Conservation (phyloP, 2,797 vertebrate species). For the Nannoperca obscura region DNA sequence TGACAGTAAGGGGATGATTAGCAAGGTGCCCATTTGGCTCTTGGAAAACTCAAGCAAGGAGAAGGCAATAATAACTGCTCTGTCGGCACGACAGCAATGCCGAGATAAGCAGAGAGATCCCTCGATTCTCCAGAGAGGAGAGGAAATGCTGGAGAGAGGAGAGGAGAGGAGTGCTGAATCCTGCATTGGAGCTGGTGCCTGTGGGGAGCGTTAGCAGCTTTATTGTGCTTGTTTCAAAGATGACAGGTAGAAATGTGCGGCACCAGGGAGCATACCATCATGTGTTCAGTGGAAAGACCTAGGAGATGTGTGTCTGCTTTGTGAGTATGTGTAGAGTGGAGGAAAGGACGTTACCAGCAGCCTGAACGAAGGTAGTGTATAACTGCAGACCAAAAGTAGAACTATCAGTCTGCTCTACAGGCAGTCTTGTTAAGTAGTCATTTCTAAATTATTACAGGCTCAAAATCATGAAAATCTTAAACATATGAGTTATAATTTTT, state of each 20-base stretch:
- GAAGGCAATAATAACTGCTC: conserved; percentile 49
- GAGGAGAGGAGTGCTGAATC: conserved; percentile 24
- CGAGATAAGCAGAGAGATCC: conserved; percentile 56
- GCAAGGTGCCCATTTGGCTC: conserved; percentile 47
- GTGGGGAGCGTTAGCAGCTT: conserved; percentile 37
- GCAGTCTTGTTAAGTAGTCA: background rate
- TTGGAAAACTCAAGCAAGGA: conserved; percentile 25
- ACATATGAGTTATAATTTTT: background rate
- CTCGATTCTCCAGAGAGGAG: conserved; percentile 32
- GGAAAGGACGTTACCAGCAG: conserved; percentile 63
- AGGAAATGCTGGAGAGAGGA: conserved; percentile 32
- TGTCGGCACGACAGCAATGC: conserved; percentile 52
- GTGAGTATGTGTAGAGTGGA: conserved; percentile 30
- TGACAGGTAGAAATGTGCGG: conserved; percentile 47
- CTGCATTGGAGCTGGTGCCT: conserved; percentile 29
- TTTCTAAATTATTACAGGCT: background rate
- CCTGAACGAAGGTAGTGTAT: conserved; percentile 26
- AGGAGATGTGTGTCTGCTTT: conserved; percentile 31
- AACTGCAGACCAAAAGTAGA: background rate
- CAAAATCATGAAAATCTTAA: background rate
- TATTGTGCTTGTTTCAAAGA: conserved; percentile 42
- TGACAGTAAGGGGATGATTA: conserved; percentile 56
- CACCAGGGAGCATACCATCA: conserved; percentile 18
- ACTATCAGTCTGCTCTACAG: background rate
- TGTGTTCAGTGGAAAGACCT: conserved; percentile 25